These are phyloP conservation scores for Delichon dasypus DNA, from an alignment of 2,797 vertebrate species.

Conservation along the genomic window DNA sequence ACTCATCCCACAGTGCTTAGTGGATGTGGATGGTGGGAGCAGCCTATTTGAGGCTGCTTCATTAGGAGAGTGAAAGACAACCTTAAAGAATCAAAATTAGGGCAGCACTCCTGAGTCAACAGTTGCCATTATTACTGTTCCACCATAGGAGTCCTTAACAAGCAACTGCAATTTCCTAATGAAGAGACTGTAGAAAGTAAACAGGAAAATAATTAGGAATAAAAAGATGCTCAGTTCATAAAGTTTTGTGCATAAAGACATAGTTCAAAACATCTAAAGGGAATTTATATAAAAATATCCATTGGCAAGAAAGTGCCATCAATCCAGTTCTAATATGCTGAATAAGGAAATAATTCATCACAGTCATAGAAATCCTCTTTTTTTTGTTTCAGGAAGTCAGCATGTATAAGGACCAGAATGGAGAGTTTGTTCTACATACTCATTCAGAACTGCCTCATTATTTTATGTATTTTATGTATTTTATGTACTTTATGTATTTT, in stretches of 20 bases:
- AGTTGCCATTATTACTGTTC: constrained; percentile 10
- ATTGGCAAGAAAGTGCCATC: not conserved
- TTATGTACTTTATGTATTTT: not conserved
- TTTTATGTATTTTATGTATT: not conserved
- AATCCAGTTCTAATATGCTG: not conserved
- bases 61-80: constrained; percentile 52
- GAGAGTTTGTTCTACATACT: not conserved
- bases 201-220: constrained; percentile 34
- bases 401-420: not conserved
- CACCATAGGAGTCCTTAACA: constrained; percentile 12
- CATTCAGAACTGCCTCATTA: not conserved
- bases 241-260: not conserved
- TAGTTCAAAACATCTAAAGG: not conserved
- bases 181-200: not conserved
- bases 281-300: not conserved
- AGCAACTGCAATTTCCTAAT: constrained; percentile 11
- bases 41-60: constrained; percentile 47
- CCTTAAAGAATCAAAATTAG: constrained; percentile 61
- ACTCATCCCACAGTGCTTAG: constrained; percentile 36
- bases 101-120: constrained; percentile 51
- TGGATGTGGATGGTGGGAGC: constrained; percentile 1
- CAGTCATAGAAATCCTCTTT: not conserved
- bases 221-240: not conserved
- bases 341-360: not conserved
- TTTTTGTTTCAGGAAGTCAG: not conserved